A percentile compares a stretch with the other conserved stretches of the same genome.
phyloP scores from a whole-genome alignment of 2,888 invertebrate genomes.

The Dryobotodes eremita region DNA sequence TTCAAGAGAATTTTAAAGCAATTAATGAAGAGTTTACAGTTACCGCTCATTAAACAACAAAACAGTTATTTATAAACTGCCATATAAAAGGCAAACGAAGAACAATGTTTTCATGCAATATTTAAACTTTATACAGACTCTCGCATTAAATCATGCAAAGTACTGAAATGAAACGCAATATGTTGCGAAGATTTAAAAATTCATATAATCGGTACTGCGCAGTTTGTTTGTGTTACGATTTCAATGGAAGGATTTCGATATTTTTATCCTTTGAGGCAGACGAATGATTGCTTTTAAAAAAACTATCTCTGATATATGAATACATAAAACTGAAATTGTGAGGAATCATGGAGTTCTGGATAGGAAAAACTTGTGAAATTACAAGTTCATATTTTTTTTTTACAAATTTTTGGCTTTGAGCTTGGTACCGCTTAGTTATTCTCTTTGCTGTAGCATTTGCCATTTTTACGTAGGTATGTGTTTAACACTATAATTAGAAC shows the following conservation, averaged over 20 bases:
- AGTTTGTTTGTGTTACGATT: neutral
- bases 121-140: neutral
- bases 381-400: too few relatives aligned
- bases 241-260: neutral
- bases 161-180: constrained; percentile 3
- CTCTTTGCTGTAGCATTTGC: too few relatives aligned
- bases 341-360: neutral
- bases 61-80: neutral
- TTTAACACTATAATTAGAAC: neutral
- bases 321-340: neutral
- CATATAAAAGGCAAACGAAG: neutral
- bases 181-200: neutral
- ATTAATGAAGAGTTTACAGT: neutral
- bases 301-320: neutral
- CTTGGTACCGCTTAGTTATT: too few relatives aligned
- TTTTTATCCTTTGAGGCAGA: neutral
- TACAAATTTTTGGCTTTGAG: neutral
- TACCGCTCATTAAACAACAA: neutral
- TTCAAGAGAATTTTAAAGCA: neutral
- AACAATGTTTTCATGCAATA: neutral
- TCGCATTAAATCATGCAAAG: neutral
- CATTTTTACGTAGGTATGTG: neutral
- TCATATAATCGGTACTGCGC: neutral
- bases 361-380: neutral
- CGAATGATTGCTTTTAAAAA: neutral